These are phyloP conservation scores for Drosophila orena DNA, from an alignment of 1,140 invertebrate species.

Conservation along the genomic window DNA sequence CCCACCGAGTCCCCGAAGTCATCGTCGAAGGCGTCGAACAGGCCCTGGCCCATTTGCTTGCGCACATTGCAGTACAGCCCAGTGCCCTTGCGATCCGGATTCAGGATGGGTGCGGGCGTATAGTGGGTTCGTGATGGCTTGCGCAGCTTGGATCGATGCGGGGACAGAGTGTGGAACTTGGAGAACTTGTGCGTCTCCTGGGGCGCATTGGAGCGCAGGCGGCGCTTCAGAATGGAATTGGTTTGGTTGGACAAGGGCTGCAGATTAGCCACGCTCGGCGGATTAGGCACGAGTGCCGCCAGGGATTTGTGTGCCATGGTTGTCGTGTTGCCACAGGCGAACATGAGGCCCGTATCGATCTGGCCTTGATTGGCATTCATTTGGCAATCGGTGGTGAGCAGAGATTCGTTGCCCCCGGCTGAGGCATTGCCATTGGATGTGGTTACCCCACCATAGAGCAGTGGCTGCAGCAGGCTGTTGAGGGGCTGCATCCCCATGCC, in stretches of 20 bases:
- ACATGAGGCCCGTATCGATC: constrained; percentile 52
- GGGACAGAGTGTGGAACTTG: constrained; percentile 84
- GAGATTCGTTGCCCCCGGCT: constrained; percentile 24
- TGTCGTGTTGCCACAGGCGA: constrained; percentile 46
- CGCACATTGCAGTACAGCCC: constrained; percentile 89
- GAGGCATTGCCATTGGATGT: constrained; percentile 11
- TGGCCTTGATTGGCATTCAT: constrained; percentile 43
- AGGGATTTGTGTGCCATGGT: constrained; percentile 26
- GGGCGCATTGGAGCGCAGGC: constrained; percentile 84
- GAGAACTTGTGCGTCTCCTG: constrained; percentile 73
- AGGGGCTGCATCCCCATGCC: constrained; percentile 60
- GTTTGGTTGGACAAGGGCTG: constrained; percentile 80
- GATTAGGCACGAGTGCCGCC: not conserved
- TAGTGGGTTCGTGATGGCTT: constrained; percentile 89
- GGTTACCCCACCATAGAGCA: constrained; percentile 38
- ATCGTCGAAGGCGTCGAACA: constrained; percentile 77
- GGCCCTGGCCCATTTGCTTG: constrained; percentile 61
- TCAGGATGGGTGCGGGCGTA: constrained; percentile 96
- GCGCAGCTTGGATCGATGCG: constrained; percentile 86
- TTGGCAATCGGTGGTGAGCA: constrained; percentile 38
- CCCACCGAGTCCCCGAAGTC: constrained; percentile 79
- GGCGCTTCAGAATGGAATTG: constrained; percentile 81
- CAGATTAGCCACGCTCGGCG: constrained; percentile 46
- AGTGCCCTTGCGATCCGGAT: constrained; percentile 93
- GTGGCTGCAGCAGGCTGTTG: constrained; percentile 64